A percentile compares a stretch with the other conserved stretches of the same genome.
These are phyloP conservation scores for Scatophagus argus DNA, from an alignment of 2,113 vertebrate genomes.

Conservation along the genomic window DNA sequence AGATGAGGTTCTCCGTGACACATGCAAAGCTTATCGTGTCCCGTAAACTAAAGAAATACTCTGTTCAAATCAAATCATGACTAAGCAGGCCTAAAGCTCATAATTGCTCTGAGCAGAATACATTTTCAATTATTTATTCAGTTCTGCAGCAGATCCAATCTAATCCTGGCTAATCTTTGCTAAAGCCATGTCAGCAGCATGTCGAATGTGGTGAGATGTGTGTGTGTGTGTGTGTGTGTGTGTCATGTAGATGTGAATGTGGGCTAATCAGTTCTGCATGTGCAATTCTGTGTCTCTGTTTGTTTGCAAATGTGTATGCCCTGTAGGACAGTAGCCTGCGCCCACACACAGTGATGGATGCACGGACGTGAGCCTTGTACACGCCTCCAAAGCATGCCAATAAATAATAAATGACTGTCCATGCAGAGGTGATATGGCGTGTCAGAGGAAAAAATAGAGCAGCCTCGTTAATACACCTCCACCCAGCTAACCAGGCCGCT, in stretches of 20 bases:
- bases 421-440: constrained; percentile 56
- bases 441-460: constrained; percentile 59
- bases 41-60: background rate
- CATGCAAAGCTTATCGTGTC: background rate
- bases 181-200: constrained; percentile 67
- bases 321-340: constrained; percentile 3
- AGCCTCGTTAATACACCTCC: constrained; percentile 75
- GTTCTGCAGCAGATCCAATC: constrained; percentile 73
- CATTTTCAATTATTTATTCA: constrained; percentile 75
- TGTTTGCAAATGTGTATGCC: constrained; percentile 3
- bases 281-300: background rate
- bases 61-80: constrained; percentile 44
- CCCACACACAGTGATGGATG: constrained; percentile 61
- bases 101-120: constrained; percentile 62
- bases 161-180: constrained; percentile 80
- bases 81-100: constrained; percentile 49
- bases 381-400: constrained; percentile 69
- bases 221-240: constrained; percentile 14
- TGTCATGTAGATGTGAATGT: background rate
- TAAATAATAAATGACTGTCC: constrained; percentile 74
- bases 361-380: constrained; percentile 56
- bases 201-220: constrained; percentile 33
- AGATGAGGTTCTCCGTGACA: background rate
- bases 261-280: background rate
- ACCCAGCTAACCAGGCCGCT: constrained; percentile 50